Evolutionary conservation across 92 coral and sea anemone genomes (phyloP).

Genomic region (Ricordea florida): DNA sequence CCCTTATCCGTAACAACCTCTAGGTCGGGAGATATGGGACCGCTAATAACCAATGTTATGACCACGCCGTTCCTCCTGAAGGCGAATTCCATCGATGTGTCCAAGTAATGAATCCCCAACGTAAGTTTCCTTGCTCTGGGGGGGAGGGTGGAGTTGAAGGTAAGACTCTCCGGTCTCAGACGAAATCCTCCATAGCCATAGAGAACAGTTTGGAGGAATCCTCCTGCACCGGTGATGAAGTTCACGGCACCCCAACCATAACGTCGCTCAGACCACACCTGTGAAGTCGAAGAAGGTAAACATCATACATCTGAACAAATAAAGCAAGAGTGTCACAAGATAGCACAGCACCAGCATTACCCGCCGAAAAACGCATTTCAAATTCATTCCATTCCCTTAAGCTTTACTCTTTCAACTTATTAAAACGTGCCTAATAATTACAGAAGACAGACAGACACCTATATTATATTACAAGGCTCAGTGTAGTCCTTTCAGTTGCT

Average conservation of each 20-base stretch:
- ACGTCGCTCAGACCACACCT: slow-evolving; percentile 85
- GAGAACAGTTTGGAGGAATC: slow-evolving; percentile 76
- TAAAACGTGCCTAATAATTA: too few relatives aligned
- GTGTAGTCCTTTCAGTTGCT: too few relatives aligned
- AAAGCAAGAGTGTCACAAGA: too few relatives aligned
- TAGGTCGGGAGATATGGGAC: slow-evolving; percentile 69
- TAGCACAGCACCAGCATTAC: too few relatives aligned
- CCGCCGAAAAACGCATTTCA: too few relatives aligned
- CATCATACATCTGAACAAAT: too few relatives aligned
- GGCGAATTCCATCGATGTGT: slow-evolving; percentile 53
- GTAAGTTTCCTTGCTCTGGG: slow-evolving; percentile 51
- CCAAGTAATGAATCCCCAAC: slow-evolving; percentile 68
- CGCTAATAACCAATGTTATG: slow-evolving; percentile 28
- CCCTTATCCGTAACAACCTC: slow-evolving; percentile 39
- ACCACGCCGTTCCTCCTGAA: slow-evolving; percentile 30
- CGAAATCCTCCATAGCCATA: slow-evolving; percentile 87
- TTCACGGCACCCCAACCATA: slow-evolving; percentile 73
- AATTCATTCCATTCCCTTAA: too few relatives aligned
- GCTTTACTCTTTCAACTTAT: too few relatives aligned
- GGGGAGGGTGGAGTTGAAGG: slow-evolving; percentile 76
- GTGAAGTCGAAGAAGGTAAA: not conserved
- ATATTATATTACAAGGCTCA: too few relatives aligned
- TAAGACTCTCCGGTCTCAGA: slow-evolving; percentile 46
- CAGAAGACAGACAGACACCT: too few relatives aligned
- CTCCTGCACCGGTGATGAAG: slow-evolving; percentile 89